Evolutionary conservation across 2,888 invertebrate genomes (phyloP).

Genomic region (Leuctra nigra): DNA sequence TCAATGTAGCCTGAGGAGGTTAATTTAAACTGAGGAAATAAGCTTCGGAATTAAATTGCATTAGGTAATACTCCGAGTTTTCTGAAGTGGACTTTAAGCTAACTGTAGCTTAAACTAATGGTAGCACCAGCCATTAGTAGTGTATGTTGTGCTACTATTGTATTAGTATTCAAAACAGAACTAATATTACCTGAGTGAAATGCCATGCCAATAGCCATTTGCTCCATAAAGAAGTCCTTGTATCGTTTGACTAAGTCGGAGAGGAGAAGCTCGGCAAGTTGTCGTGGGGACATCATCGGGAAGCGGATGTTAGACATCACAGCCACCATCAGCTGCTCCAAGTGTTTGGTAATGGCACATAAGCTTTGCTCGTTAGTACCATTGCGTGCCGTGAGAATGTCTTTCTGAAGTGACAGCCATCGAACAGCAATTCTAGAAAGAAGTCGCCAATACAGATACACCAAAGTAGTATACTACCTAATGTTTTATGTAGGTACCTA

Average conservation of each 20-base stretch:
- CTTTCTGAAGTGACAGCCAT: conserved; percentile 71
- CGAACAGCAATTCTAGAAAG: conserved; percentile 58
- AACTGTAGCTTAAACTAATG: no score
- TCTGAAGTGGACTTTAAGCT: no score
- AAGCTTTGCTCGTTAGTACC: conserved; percentile 41
- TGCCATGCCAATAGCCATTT: conserved; percentile 84
- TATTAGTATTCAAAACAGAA: no score
- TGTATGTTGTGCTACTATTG: no score
- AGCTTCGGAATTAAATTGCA: no score
- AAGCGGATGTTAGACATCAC: conserved; percentile 73
- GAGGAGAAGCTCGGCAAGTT: conserved; percentile 73
- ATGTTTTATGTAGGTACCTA: no score
- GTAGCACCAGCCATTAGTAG: no score
- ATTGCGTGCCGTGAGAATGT: conserved; percentile 41
- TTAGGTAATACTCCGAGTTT: no score
- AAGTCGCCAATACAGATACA: conserved; percentile 16
- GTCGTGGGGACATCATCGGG: conserved; percentile 90
- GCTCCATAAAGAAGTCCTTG: conserved; percentile 79
- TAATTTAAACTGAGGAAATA: no score
- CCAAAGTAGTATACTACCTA: no score
- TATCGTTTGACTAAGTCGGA: conserved; percentile 72
- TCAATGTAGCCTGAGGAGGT: no score
- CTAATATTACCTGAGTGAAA: conserved; percentile 69
- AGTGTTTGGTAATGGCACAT: conserved; percentile 45
- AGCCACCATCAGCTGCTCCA: conserved; percentile 62